Percentiles rank a stretch among this genome's conserved stretches.
Evolutionary conservation across 1,140 invertebrate genomes (phyloP).

Genomic region (Ips nitidus): DNA sequence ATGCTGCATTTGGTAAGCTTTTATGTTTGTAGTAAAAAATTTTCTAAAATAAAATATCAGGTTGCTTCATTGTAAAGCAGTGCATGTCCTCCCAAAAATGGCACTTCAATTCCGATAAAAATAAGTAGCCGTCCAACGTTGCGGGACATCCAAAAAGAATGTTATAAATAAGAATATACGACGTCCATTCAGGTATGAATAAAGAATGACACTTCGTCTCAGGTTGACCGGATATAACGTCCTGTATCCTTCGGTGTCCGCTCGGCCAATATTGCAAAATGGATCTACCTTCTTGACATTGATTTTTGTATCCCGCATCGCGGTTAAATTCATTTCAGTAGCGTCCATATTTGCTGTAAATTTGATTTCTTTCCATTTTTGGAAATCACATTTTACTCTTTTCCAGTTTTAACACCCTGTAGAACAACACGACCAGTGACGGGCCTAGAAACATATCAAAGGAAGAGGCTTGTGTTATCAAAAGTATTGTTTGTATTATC

Average conservation of each 20-base stretch:
- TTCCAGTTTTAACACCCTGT: too few relatives aligned
- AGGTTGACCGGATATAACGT: conserved; percentile 21
- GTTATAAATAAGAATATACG: conserved; percentile 17
- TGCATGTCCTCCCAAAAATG: not conserved
- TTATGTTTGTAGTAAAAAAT: too few relatives aligned
- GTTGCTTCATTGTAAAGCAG: not conserved
- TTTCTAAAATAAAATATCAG: too few relatives aligned
- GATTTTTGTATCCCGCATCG: conserved; percentile 13
- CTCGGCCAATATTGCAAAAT: conserved; percentile 10
- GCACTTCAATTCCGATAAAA: conserved; percentile 9
- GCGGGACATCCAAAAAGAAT: conserved; percentile 7
- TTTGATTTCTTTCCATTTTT: too few relatives aligned
- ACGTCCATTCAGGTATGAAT: conserved; percentile 15
- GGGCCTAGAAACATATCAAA: too few relatives aligned
- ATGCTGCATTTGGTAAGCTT: too few relatives aligned
- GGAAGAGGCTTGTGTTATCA: too few relatives aligned
- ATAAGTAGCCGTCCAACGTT: conserved; percentile 2
- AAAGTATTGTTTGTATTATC: too few relatives aligned
- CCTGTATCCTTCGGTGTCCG: conserved; percentile 17
- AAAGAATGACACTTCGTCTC: conserved; percentile 21
- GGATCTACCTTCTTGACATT: conserved; percentile 15
- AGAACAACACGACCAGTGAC: too few relatives aligned
- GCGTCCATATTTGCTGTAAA: too few relatives aligned
- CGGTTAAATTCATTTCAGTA: not conserved
- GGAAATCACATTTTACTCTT: too few relatives aligned